A percentile compares a stretch with the other conserved stretches of the same genome.
phyloP scores from a whole-genome alignment of 2,797 vertebrate species.

The Anomalospiza imberbis region DNA sequence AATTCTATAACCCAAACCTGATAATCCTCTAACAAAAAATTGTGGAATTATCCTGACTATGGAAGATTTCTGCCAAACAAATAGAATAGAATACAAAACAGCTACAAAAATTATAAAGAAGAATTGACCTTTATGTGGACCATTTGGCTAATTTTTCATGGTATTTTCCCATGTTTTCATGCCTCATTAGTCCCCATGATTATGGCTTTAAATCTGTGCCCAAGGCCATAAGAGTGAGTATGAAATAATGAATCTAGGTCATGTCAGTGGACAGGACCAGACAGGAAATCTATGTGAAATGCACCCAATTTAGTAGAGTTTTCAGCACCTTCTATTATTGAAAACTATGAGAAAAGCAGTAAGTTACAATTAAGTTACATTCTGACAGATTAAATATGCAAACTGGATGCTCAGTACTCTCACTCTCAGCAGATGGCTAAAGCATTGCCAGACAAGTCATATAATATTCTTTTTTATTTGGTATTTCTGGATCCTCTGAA shows the following conservation, averaged over 20 bases:
- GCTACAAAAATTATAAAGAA: not conserved
- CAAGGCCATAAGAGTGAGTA: not conserved
- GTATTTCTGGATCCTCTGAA: not conserved
- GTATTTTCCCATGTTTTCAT: not conserved
- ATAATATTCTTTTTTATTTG: not conserved
- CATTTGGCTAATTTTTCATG: not conserved
- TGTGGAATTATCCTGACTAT: not conserved
- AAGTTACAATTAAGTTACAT: not conserved
- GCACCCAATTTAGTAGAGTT: not conserved
- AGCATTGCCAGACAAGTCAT: not conserved
- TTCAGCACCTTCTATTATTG: not conserved
- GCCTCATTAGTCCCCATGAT: not conserved
- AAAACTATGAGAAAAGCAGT: not conserved
- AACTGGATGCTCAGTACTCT: not conserved
- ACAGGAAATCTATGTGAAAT: slow-evolving; percentile 11
- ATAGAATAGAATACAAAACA: not conserved
- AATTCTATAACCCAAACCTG: not conserved
- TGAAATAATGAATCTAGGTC: slow-evolving; percentile 23
- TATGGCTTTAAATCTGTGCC: not conserved
- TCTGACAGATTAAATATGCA: not conserved
- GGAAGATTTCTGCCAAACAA: not conserved
- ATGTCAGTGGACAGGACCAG: not conserved
- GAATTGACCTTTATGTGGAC: not conserved
- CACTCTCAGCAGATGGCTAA: not conserved
- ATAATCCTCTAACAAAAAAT: not conserved